Base-by-base conservation (phyloP, 2,797 vertebrate genomes). In the Sebastes vulpes region DNA sequence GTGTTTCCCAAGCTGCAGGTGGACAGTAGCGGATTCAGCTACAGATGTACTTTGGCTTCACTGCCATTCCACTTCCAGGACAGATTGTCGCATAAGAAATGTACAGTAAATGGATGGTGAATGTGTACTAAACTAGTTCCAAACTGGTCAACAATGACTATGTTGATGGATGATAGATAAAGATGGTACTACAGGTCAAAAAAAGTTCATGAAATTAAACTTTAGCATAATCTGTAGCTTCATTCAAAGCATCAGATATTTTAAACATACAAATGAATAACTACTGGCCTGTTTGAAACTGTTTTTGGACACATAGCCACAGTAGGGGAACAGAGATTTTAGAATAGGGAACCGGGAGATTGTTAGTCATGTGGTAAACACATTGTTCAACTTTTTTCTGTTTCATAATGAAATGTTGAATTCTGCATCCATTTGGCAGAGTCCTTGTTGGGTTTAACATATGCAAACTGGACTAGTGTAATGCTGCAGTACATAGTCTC, bases 271-370 rank as follows among this genome's bases (percentile, higher is more conserved):
- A 25, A 2, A 54, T 28, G 20, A 56, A 10, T 28, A n/a, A 14
- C 31, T 54, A 1, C 29, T 23, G 56, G 16, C 58, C 25, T 60
- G 21, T 54, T 50, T 65, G 58, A 65, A 65, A 53, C 48, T 1
- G 21, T 52, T 65, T 67, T 53, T 63, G 3, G 20, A 32, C 25
- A 32, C 9, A 26, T 18, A 21, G 9, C 31, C 20, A 4, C 28
- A 70, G 50, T 42, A 57, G 76, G 16, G 74, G 90, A 94, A 93
- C 82, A 59, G 78, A 89, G 28, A 90, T 26, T 65, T 58, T 3
- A 54, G 54, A 90, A 85, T 16, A 12, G n/a, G 75, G 86, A 94
- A 93, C 82, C 25, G 25, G 63, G 75, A 83, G 11, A 2, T 56
- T 67, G 48, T 60, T 61, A 12, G 71, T 53, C 68, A 75, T 58